Evolutionary conservation across 1,140 invertebrate species (phyloP).

Genomic region (Leptopilina boulardi): DNA sequence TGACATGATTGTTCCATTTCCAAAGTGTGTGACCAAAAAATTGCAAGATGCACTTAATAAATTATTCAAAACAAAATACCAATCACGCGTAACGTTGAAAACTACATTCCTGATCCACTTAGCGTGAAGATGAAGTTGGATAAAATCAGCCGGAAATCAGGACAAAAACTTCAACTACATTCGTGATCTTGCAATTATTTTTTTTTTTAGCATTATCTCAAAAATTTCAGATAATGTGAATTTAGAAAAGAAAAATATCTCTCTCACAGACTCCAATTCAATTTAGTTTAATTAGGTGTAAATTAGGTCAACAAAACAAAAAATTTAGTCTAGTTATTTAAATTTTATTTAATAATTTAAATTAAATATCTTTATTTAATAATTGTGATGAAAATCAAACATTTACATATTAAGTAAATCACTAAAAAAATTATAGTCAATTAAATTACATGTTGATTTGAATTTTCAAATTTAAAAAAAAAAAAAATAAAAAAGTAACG

Average conservation of each 20-base stretch:
- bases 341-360: not conserved
- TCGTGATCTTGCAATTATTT: not conserved
- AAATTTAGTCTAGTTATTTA: slow-evolving; percentile 31
- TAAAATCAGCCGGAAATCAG: not conserved
- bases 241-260: not conserved
- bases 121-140: slow-evolving; percentile 3
- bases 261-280: not conserved
- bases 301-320: slow-evolving; percentile 12
- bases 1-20: not conserved
- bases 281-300: slow-evolving; percentile 6
- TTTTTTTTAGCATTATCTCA: not conserved
- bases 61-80: not conserved
- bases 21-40: not conserved
- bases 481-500: too few relatives aligned
- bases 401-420: not conserved
- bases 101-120: slow-evolving; percentile 10
- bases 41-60: not conserved
- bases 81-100: slow-evolving; percentile 4
- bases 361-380: not conserved
- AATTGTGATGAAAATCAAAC: not conserved
- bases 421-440: not conserved
- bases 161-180: not conserved
- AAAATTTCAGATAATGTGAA: slow-evolving; percentile 24
- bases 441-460: too few relatives aligned
- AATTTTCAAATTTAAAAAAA: too few relatives aligned